phyloP scores from a whole-genome alignment of 1,140 invertebrate genomes.

The Yoshiicerus persimilis region DNA sequence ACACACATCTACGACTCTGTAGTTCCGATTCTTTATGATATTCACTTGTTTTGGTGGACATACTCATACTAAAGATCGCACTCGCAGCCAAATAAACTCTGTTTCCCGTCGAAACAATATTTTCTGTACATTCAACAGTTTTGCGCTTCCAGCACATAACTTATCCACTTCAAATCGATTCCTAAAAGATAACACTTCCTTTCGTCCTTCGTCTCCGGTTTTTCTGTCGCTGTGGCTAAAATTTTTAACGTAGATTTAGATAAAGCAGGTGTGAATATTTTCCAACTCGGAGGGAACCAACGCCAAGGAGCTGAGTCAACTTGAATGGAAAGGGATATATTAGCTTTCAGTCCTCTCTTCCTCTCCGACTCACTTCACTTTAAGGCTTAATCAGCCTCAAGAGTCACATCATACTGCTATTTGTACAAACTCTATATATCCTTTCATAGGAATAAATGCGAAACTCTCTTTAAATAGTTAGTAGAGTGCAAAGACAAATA shows the following conservation, averaged over 20 bases:
- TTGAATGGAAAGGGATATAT: neutral
- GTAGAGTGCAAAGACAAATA: neutral
- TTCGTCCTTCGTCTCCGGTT: neutral
- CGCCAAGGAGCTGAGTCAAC: neutral
- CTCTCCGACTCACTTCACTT: neutral
- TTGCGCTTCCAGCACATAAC: neutral
- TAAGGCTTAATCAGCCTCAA: neutral
- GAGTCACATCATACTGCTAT: neutral
- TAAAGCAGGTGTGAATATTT: neutral
- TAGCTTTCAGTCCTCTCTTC: neutral
- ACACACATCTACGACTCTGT: neutral
- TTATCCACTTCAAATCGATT: neutral
- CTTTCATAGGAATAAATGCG: neutral
- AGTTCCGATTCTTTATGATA: neutral
- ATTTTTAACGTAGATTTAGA: neutral
- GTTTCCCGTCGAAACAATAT: neutral
- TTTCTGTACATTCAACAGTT: neutral
- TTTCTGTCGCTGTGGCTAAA: neutral
- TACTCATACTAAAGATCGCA: neutral
- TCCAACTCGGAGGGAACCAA: neutral
- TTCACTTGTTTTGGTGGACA: neutral
- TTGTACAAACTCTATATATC: neutral
- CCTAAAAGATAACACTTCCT: neutral
- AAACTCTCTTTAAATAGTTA: neutral
- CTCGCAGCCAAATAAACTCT: neutral